phyloP scores from a whole-genome alignment of 2,113 vertebrate genomes.

The Zosterops japonicus region DNA sequence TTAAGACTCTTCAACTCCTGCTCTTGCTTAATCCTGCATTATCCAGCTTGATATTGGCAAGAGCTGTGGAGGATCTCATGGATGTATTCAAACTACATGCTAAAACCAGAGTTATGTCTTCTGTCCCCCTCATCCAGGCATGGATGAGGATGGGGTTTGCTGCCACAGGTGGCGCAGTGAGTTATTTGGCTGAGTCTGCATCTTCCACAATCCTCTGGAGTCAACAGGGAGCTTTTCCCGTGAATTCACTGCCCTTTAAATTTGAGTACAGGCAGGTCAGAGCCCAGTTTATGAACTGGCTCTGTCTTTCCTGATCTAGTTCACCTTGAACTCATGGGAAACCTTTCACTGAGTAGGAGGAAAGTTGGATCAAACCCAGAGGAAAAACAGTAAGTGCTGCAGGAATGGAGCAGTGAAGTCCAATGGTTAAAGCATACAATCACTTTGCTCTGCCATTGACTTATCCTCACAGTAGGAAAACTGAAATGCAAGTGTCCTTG shows the following conservation, averaged over 20 bases:
- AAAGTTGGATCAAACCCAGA: neutral
- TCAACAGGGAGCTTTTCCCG: neutral
- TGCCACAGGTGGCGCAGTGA: neutral
- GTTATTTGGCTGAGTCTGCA: neutral
- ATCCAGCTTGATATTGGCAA: neutral
- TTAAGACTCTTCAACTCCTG: neutral
- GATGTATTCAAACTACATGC: neutral
- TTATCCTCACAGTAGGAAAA: neutral
- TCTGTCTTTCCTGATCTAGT: neutral
- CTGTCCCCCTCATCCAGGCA: neutral
- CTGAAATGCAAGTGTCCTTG: neutral
- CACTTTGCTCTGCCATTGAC: fast-evolving
- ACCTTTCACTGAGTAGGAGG: neutral
- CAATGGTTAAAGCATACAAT: neutral
- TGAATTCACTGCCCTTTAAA: neutral
- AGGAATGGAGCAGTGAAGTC: neutral
- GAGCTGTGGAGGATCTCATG: neutral
- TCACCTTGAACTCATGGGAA: neutral
- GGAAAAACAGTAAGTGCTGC: neutral
- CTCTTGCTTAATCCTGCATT: neutral
- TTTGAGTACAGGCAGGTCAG: neutral
- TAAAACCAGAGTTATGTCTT: neutral
- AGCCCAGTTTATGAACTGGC: neutral
- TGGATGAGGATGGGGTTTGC: neutral
- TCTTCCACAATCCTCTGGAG: neutral